These are phyloP conservation scores for Thaumetopoea pityocampa DNA, from an alignment of 1,140 invertebrate genomes.

Conservation along the genomic window DNA sequence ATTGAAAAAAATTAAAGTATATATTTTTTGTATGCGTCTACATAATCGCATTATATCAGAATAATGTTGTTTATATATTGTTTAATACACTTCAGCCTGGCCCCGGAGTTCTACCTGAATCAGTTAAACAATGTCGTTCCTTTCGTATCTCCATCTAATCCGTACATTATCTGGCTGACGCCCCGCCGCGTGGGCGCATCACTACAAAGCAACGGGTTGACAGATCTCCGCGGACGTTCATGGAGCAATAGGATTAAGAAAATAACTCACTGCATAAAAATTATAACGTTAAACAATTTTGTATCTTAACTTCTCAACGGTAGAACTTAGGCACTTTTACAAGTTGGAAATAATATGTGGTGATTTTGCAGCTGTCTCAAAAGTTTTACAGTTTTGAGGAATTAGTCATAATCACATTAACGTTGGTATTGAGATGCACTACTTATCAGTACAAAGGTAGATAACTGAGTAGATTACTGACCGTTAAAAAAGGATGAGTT, in stretches of 20 bases:
- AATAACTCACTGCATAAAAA: constrained; percentile 40
- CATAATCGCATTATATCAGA: constrained; percentile 60
- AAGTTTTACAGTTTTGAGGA: constrained; percentile 45
- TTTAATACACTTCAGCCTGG: constrained; percentile 49
- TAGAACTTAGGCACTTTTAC: constrained; percentile 20
- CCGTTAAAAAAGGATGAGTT: no score
- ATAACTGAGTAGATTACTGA: background rate
- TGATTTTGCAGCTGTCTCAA: constrained; percentile 41
- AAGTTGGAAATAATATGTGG: constrained; percentile 25
- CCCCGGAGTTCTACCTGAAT: constrained; percentile 49
- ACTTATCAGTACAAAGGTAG: constrained; percentile 25
- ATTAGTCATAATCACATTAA: constrained; percentile 57
- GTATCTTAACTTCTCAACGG: constrained; percentile 28
- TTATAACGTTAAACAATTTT: constrained; percentile 31
- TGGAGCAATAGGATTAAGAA: constrained; percentile 61
- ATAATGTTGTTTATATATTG: constrained; percentile 68
- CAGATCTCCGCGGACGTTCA: constrained; percentile 60
- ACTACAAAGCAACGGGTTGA: constrained; percentile 73
- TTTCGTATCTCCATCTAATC: constrained; percentile 69
- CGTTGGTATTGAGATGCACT: constrained; percentile 15
- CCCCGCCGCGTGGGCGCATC: constrained; percentile 57
- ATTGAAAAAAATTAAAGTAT: no score
- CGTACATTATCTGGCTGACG: constrained; percentile 58
- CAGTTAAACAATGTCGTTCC: constrained; percentile 62
- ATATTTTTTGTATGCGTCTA: constrained; percentile 32